phyloP scores from a whole-genome alignment of 2,113 vertebrate genomes.

The Ictalurus punctatus region DNA sequence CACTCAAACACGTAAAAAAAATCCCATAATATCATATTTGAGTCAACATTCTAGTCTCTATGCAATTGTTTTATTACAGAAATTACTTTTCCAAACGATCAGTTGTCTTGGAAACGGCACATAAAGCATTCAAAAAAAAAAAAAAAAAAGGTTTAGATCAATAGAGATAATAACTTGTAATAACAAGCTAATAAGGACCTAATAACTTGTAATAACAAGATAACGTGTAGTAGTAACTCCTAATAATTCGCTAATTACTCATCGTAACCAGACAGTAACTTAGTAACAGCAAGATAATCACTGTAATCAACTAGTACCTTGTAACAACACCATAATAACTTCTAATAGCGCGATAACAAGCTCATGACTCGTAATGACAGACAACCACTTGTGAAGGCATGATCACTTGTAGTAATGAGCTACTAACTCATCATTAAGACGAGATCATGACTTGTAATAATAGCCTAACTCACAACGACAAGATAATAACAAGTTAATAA shows the following conservation, averaged over 20 bases:
- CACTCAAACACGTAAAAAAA: background rate
- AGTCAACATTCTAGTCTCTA: background rate
- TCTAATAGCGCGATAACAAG: background rate
- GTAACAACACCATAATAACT: background rate
- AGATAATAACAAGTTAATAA: background rate
- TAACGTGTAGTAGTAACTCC: background rate
- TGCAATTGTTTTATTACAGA: background rate
- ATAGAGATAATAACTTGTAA: background rate
- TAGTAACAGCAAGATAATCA: background rate
- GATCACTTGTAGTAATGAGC: background rate
- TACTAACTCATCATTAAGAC: background rate
- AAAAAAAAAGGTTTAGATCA: too few species aligned
- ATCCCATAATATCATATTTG: background rate
- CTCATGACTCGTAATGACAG: background rate
- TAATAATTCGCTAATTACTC: too few species aligned
- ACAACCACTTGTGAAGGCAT: background rate
- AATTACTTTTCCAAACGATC: background rate
- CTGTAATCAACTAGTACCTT: background rate
- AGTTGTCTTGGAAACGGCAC: background rate
- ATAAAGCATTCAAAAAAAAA: background rate
- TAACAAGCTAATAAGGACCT: background rate
- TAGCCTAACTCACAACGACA: background rate
- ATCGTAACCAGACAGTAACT: background rate
- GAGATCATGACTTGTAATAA: background rate
- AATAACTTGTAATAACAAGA: background rate